Evolutionary conservation across 2,797 vertebrate genomes (phyloP).

Genomic region (Pteropus rufus): DNA sequence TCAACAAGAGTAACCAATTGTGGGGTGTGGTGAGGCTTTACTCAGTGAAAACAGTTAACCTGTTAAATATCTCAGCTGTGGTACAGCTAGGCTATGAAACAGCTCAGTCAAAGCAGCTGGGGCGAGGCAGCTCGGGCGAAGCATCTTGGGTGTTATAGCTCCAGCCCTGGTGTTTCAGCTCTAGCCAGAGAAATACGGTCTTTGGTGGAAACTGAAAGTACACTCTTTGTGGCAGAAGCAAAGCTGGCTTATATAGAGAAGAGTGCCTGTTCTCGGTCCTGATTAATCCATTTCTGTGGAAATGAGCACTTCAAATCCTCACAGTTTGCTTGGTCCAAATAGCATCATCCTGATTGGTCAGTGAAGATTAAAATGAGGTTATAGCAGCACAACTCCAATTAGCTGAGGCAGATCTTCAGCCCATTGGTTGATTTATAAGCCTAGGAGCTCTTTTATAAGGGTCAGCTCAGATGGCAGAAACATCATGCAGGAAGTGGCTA

Average conservation of each 20-base stretch:
- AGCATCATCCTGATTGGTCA: background rate
- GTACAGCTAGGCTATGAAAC: too few species aligned
- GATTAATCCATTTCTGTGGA: background rate
- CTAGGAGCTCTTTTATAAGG: background rate
- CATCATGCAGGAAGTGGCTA: background rate
- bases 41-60: background rate
- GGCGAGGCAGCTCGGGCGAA: too few species aligned
- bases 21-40: background rate
- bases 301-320: background rate
- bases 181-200: background rate
- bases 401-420: background rate
- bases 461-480: background rate
- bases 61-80: background rate
- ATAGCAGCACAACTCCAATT: background rate
- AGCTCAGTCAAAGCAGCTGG: too few species aligned
- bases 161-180: background rate
- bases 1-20: background rate
- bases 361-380: background rate
- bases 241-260: background rate
- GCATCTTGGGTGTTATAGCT: too few species aligned
- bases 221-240: background rate
- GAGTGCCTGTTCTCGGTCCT: background rate
- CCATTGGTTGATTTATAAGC: background rate
- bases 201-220: background rate
- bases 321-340: background rate